Base-by-base conservation (phyloP, 1,140 invertebrate species). In the Aradophagus sp. region DNA sequence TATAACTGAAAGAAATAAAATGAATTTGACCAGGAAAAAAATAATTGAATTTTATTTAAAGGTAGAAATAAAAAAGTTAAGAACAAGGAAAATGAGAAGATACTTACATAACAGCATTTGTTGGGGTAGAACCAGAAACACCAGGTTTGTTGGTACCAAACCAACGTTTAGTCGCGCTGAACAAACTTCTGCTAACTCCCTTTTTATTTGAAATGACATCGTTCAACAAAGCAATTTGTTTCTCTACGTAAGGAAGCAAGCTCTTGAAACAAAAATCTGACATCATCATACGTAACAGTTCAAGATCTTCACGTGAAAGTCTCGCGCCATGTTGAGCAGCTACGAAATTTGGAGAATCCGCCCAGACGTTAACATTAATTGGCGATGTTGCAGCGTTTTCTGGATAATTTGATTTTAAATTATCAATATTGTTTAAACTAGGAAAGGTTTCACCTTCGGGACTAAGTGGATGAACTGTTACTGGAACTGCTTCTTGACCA, bases 91-190 rank as follows among this genome's bases (percentile, higher is more conserved):
- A n/a, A n/a, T n/a, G n/a, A 38, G 20, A 15, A 39, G 15, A 10
- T 72, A 85, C 87, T 87, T 88, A 95, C 93, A 95, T 93, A 34
- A 96, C 91, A 76, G 93, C 89, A 84, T 94, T 94, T 35, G 89
- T 87, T 53, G 90, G 89, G 17, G 90, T 89, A 7, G 90, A 84
- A 32, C 85, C 86, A 42, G 87, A 85, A 17, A 86, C 88, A 34
- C 93, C 92, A 14, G 92, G 90, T 84, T 96, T 97, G 77, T 91
- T 95, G 7, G 93, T 93, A 23, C 93, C 95, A 87, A 98, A 98
- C 93, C 95, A 97, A 74, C 97, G 88, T 86, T 96, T 97, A 5
- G 96, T 97, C 5, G 95, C 96, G 85, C 93, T 96, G 35, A 98
- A 89, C 27, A 99, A 85, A 1, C 95, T 97, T 77, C 95, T 90